Evolutionary conservation across 2,888 invertebrate genomes (phyloP), one percentile per base, ranked within the genome.

Genomic region (Diaphora mendica): DNA sequence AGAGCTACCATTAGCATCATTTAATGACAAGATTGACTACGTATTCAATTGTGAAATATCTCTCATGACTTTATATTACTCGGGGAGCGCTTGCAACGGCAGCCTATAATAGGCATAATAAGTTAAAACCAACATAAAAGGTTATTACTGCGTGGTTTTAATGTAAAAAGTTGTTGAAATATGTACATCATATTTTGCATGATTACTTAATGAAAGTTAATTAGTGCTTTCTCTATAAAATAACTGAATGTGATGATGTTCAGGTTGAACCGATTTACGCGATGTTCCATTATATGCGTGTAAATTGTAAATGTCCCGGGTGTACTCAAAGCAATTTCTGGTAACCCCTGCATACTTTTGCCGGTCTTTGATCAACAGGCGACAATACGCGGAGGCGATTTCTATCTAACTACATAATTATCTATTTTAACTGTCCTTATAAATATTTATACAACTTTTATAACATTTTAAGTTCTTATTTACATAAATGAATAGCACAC

Each of bases 21-120:
- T 67, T 44, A 17, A 48, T 35, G 35, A 64, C 62, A 66, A 55
- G 71, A 71, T 71, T 66, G 64, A 55, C 68, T 64, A 35, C 68
- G 64, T 72, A 68, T 68, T 67, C 59, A 67, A n/a, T 72, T 17
- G 33, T 67, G 66, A 67, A 44, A 67, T 67, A 67, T 67, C 55
- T 71, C 39, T 44, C 9, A 33, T 64, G 33, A 17, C 39, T 39
- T 65, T 35, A 65, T 35, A 30, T 39, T 65, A 65, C 35, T 65
- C 39, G 8, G 23, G 17, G 17, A 62, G 62, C 7, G 30, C 62
- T 62, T 3, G 15, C 62, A 30, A 30, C 17, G 17, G 15, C 30
- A 62, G 62, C 26, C 1, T 62, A 30, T 26, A 26, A 30, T 62
- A 20, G 26, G 30, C 7, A 15, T 30, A 62, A 62, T 30, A 30